Percentiles rank a stretch among this genome's conserved stretches.
phyloP scores from a whole-genome alignment of 2,113 vertebrate species.

The Poeciliopsis prolifica region DNA sequence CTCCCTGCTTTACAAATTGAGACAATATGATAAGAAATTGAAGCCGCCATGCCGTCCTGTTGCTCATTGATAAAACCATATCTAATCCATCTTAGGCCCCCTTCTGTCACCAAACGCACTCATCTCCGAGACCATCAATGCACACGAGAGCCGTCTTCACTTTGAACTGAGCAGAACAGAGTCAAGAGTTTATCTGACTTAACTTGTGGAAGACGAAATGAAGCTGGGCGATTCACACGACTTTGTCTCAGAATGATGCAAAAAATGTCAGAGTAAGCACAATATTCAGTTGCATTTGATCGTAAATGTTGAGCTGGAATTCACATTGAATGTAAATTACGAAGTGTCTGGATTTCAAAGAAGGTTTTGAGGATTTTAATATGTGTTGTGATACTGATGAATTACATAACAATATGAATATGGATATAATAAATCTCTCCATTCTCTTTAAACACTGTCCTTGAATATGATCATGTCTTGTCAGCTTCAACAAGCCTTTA shows the following conservation, averaged over 20 bases:
- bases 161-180: slow-evolving; percentile 69
- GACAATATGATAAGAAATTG: slow-evolving; percentile 81
- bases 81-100: slow-evolving; percentile 80
- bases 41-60: slow-evolving; percentile 76
- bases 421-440: slow-evolving; percentile 4
- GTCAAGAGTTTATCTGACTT: slow-evolving; percentile 72
- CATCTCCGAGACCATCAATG: slow-evolving; percentile 77
- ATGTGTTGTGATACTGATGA: slow-evolving; percentile 6
- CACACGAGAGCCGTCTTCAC: slow-evolving; percentile 74
- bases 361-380: not conserved
- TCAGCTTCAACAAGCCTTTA: slow-evolving; percentile 8
- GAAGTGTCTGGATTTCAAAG: too few relatives aligned
- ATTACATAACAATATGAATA: not conserved
- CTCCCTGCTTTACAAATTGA: slow-evolving; percentile 79
- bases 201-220: slow-evolving; percentile 67
- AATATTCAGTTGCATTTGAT: slow-evolving; percentile 20
- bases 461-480: not conserved
- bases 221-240: slow-evolving; percentile 44
- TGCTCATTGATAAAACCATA: slow-evolving; percentile 83
- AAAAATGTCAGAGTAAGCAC: slow-evolving; percentile 4
- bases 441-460: slow-evolving; percentile 13
- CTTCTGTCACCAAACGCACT: slow-evolving; percentile 70
- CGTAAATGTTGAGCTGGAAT: not conserved
- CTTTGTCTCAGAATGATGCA: slow-evolving; percentile 36
- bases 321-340: not conserved